These are phyloP conservation scores for Hystrix cristata DNA, from an alignment of 2,113 vertebrate genomes.

Conservation along the genomic window DNA sequence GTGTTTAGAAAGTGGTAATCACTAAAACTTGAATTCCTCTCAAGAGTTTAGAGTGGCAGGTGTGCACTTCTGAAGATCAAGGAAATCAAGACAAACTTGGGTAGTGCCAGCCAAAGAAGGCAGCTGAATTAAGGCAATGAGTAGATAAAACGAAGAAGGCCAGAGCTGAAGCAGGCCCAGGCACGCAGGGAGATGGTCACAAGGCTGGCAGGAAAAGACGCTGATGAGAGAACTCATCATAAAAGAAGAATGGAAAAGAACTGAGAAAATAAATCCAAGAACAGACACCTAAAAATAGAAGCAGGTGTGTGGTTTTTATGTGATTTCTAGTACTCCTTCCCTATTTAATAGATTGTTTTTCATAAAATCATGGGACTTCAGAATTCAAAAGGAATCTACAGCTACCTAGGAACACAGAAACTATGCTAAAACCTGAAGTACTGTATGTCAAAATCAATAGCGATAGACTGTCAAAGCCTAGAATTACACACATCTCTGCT, in stretches of 20 bases:
- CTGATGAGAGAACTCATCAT: background rate
- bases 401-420: background rate
- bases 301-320: background rate
- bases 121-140: constrained; percentile 42
- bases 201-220: background rate
- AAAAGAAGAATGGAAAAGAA: constrained; percentile 58
- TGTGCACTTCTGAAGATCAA: constrained; percentile 49
- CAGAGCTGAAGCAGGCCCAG: background rate
- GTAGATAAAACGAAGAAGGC: background rate
- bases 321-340: background rate
- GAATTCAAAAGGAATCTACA: background rate
- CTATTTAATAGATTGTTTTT: constrained; percentile 39
- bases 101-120: background rate
- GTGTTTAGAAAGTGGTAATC: constrained; percentile 49
- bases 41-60: constrained; percentile 52
- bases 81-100: constrained; percentile 54
- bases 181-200: background rate
- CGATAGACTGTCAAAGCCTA: background rate
- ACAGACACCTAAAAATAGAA: constrained; percentile 30
- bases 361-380: constrained; percentile 35
- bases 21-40: constrained; percentile 46
- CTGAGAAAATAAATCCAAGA: constrained; percentile 43
- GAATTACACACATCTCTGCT: background rate
- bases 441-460: background rate
- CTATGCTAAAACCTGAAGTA: background rate